phyloP scores from a whole-genome alignment of 2,888 invertebrate species.

The Danaus chrysippus region DNA sequence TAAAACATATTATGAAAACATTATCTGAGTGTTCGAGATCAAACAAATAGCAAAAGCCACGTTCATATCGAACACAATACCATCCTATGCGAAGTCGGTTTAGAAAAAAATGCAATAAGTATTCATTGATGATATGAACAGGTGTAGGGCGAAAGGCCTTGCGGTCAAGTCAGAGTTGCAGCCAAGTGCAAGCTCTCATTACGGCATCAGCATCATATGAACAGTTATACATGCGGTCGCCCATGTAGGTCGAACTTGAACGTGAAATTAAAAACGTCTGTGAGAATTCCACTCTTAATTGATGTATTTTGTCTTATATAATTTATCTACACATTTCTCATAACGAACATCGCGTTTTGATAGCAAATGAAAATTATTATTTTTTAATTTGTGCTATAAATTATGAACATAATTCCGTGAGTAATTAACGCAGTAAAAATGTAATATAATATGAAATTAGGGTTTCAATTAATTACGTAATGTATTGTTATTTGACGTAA shows the following conservation, averaged over 20 bases:
- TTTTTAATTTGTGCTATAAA: too few species aligned
- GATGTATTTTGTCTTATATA: slow-evolving; percentile 30
- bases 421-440: neutral
- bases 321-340: neutral
- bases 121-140: slow-evolving; percentile 31
- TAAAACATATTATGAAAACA: too few species aligned
- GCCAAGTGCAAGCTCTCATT: slow-evolving; percentile 43
- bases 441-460: too few species aligned
- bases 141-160: slow-evolving; percentile 45
- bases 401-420: too few species aligned
- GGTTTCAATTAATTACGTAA: too few species aligned
- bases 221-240: slow-evolving; percentile 68
- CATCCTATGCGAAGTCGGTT: slow-evolving; percentile 1
- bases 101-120: slow-evolving; percentile 23
- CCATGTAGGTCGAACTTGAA: slow-evolving; percentile 64
- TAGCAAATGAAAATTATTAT: too few species aligned
- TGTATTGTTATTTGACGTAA: too few species aligned
- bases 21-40: too few species aligned
- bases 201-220: slow-evolving; percentile 45
- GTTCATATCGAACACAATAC: neutral
- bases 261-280: slow-evolving; percentile 63
- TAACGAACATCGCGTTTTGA: too few species aligned
- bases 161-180: slow-evolving; percentile 60
- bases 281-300: slow-evolving; percentile 58
- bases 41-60: too few species aligned